A percentile compares a stretch with the other conserved stretches of the same genome.
These are phyloP conservation scores for Oligia strigilis DNA, from an alignment of 2,888 invertebrate genomes.

Conservation along the genomic window DNA sequence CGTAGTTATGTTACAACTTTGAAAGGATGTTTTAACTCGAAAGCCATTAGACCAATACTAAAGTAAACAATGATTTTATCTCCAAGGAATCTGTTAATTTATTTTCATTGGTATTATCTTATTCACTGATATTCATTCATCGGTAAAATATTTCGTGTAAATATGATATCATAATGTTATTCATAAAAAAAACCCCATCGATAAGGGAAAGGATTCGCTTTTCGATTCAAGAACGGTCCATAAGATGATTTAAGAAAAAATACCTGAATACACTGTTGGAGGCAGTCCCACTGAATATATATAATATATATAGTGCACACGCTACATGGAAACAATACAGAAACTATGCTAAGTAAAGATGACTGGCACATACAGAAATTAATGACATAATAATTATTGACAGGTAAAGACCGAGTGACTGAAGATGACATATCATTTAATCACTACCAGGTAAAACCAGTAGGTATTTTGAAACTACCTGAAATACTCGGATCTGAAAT, in stretches of 20 bases:
- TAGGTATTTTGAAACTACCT: conserved; percentile 5
- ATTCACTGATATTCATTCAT: neutral
- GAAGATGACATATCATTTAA: conserved; percentile 44
- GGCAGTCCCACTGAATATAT: neutral
- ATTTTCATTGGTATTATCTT: neutral
- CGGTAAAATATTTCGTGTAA: neutral
- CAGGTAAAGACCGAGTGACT: conserved; percentile 12
- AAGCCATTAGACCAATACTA: neutral
- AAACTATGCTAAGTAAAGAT: conserved; percentile 29
- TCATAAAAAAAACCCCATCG: no score
- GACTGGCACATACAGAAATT: conserved; percentile 46
- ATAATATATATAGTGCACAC: neutral
- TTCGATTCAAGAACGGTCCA: neutral
- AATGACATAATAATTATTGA: conserved; percentile 44
- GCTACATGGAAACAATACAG: conserved; percentile 9
- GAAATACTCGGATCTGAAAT: conserved; percentile 39
- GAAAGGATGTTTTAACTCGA: neutral
- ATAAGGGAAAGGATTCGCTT: neutral
- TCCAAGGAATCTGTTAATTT: no score
- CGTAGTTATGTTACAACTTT: conserved; percentile 23
- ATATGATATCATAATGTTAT: no score
- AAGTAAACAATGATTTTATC: neutral
- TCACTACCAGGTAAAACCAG: conserved; percentile 10
- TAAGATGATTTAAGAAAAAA: neutral
- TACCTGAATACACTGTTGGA: neutral